These are phyloP conservation scores for Danio tinwini DNA, from an alignment of 2,797 vertebrate species.

Conservation along the genomic window DNA sequence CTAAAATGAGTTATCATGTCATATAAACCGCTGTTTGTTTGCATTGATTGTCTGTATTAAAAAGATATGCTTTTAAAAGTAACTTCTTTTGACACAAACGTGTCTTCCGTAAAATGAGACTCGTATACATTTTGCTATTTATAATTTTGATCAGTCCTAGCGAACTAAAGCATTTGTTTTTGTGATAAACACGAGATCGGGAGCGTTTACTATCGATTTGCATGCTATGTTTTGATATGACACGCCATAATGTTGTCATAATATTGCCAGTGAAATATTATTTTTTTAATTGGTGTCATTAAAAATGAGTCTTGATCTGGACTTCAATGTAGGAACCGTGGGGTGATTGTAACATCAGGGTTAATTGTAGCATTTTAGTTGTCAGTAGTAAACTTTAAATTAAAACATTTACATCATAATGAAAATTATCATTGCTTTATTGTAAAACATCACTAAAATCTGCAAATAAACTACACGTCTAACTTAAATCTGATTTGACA, in stretches of 20 bases:
- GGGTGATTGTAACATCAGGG: neutral
- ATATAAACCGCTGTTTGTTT: neutral
- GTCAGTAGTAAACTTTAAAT: neutral
- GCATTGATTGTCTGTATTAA: neutral
- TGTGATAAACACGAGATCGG: neutral
- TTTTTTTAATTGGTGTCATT: no score
- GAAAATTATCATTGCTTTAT: neutral
- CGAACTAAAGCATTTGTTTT: neutral
- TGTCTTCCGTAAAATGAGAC: neutral
- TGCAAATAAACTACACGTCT: no score
- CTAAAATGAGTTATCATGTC: neutral
- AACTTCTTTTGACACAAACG: neutral
- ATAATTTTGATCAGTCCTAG: neutral
- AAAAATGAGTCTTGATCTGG: no score
- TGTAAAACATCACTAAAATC: no score
- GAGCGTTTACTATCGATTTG: neutral
- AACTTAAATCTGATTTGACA: no score
- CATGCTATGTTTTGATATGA: neutral
- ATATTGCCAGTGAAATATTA: neutral
- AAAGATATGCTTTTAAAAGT: neutral
- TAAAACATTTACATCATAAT: neutral
- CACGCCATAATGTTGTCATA: neutral
- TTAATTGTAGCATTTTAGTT: neutral
- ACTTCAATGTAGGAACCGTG: neutral
- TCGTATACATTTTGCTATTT: neutral